These are phyloP conservation scores for Chloroclystis v-ata DNA, from an alignment of 2,888 invertebrate genomes.

Conservation along the genomic window DNA sequence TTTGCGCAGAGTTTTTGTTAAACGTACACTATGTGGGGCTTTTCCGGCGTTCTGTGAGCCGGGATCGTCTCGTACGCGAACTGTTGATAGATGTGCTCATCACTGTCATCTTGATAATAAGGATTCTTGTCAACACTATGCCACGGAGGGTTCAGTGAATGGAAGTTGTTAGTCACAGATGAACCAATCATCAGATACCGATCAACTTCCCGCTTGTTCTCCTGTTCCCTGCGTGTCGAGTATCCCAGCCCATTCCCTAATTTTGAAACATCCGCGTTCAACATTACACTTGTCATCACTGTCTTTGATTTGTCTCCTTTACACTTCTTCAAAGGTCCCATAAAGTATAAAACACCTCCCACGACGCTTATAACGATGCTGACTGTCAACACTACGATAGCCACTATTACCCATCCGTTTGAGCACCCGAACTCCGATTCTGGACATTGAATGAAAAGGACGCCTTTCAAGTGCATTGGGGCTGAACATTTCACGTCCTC, in stretches of 20 bases:
- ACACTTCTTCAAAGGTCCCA: slow-evolving; percentile 73
- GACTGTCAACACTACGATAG: slow-evolving; percentile 71
- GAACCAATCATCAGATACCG: slow-evolving; percentile 75
- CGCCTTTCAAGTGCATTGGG: slow-evolving; percentile 75
- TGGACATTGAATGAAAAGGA: slow-evolving; percentile 76
- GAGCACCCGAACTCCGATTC: slow-evolving; percentile 82
- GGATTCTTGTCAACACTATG: slow-evolving; percentile 73
- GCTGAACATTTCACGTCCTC: slow-evolving; percentile 78
- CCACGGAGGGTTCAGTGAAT: slow-evolving; percentile 74
- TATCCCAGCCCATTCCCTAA: slow-evolving; percentile 72
- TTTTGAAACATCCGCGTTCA: slow-evolving; percentile 73
- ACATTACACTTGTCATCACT: slow-evolving; percentile 74
- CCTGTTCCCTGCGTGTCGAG: slow-evolving; percentile 68
- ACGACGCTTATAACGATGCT: slow-evolving; percentile 75
- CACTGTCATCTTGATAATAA: slow-evolving; percentile 70
- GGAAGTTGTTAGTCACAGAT: slow-evolving; percentile 72
- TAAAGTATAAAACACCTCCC: slow-evolving; percentile 71
- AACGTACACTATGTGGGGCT: slow-evolving; percentile 80
- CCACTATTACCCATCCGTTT: slow-evolving; percentile 79
- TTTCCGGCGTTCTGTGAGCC: slow-evolving; percentile 73
- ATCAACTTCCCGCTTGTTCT: slow-evolving; percentile 70
- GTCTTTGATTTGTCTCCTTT: slow-evolving; percentile 75
- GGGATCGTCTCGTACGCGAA: slow-evolving; percentile 75
- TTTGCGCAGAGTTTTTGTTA: slow-evolving; percentile 71
- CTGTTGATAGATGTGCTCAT: slow-evolving; percentile 75